Percentiles rank a stretch among this genome's conserved stretches.
Conservation (phyloP, 2,888 invertebrate genomes). For the Agonopterix subpropinquella region DNA sequence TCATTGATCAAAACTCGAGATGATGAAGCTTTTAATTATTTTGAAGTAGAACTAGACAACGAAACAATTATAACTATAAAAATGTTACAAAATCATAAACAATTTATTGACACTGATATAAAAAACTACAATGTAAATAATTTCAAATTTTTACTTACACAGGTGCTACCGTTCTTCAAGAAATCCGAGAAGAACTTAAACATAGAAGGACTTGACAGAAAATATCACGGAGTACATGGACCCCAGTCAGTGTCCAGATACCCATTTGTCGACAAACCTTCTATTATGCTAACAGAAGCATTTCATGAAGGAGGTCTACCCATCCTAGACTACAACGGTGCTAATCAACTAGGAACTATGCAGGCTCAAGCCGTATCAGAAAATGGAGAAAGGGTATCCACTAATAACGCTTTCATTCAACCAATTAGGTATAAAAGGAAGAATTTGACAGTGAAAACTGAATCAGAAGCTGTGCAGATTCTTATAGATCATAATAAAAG, state of each 20-base stretch:
- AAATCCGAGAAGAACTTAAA: conserved; percentile 78
- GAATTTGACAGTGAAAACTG: conserved; percentile 65
- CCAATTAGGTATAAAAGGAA: conserved; percentile 73
- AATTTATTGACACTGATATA: no score
- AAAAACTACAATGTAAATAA: conserved; percentile 26
- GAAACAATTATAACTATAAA: no score
- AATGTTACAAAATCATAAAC: no score
- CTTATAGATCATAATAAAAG: conserved; percentile 63
- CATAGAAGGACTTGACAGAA: conserved; percentile 53
- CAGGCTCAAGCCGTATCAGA: conserved; percentile 71
- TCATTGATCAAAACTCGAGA: no score
- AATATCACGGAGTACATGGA: conserved; percentile 76
- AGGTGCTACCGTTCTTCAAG: conserved; percentile 80
- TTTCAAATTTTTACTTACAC: conserved; percentile 27
- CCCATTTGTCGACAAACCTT: conserved; percentile 75
- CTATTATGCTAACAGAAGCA: conserved; percentile 68
- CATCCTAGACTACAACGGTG: conserved; percentile 71
- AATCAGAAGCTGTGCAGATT: conserved; percentile 70
- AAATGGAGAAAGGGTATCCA: conserved; percentile 75
- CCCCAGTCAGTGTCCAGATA: conserved; percentile 76
- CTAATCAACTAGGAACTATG: conserved; percentile 71
- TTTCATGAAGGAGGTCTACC: conserved; percentile 76
- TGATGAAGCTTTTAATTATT: no score
- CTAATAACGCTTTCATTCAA: conserved; percentile 78
- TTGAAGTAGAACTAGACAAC: no score